These are phyloP conservation scores for Todiramphus chloris DNA, from an alignment of 2,113 vertebrate species.

Conservation along the genomic window DNA sequence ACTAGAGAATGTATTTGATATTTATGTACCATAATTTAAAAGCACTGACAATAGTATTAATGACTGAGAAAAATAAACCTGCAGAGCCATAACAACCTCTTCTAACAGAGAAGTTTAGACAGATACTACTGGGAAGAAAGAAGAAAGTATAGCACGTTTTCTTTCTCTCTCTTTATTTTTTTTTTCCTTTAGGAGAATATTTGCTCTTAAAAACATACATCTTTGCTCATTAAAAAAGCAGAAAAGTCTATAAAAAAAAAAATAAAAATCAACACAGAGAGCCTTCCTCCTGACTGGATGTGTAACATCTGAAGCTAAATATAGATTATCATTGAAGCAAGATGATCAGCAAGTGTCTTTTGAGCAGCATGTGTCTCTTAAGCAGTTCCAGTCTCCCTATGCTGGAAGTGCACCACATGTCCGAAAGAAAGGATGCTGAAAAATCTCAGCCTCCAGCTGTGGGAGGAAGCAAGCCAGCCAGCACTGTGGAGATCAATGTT, in stretches of 20 bases:
- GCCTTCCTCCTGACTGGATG: background rate
- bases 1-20: background rate
- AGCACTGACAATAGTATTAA: background rate
- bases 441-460: background rate
- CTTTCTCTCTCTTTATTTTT: background rate
- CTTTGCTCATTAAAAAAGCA: background rate
- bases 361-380: background rate
- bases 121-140: background rate
- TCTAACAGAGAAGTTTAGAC: background rate
- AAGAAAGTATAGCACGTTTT: background rate
- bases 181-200: background rate
- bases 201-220: background rate
- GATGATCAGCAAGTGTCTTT: background rate
- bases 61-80: background rate
- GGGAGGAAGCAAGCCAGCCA: background rate
- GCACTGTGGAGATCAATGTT: accelerated
- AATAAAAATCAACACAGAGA: background rate
- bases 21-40: background rate
- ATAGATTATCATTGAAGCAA: background rate
- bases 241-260: background rate
- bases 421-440: background rate
- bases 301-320: background rate
- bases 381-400: background rate
- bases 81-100: background rate
- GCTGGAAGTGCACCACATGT: background rate